Percentiles rank a stretch among this genome's conserved stretches.
These are phyloP conservation scores for Holothuria scabra DNA, from an alignment of 53 echinoderm and acorn worm species.

Conservation along the genomic window DNA sequence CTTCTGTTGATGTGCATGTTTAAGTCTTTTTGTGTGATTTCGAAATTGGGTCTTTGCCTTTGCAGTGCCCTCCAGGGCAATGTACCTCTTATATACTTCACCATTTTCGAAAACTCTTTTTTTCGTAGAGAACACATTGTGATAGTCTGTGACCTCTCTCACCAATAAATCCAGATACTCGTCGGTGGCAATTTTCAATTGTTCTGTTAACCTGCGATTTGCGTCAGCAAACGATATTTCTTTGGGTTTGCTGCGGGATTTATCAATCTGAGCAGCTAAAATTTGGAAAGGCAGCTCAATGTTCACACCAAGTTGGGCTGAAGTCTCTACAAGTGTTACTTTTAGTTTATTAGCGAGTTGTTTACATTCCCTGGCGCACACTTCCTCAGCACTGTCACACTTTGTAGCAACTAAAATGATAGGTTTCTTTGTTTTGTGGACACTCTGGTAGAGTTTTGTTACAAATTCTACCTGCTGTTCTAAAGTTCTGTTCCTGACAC, in stretches of 20 bases:
- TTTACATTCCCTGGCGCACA: slow-evolving; percentile 49
- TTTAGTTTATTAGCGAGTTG: slow-evolving; percentile 47
- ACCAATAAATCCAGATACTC: slow-evolving; percentile 69
- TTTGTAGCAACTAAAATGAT: slow-evolving; percentile 82
- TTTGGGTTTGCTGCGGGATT: slow-evolving; percentile 59
- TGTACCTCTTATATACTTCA: slow-evolving; percentile 63
- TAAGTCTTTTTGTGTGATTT: slow-evolving; percentile 80
- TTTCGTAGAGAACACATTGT: slow-evolving; percentile 72
- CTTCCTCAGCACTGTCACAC: slow-evolving; percentile 77
- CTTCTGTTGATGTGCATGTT: slow-evolving; percentile 70
- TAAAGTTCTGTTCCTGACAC: slow-evolving; percentile 33
- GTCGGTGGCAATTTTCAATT: slow-evolving; percentile 68
- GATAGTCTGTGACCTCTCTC: slow-evolving; percentile 74
- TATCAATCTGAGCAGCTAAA: slow-evolving; percentile 78
- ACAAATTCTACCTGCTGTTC: slow-evolving; percentile 72
- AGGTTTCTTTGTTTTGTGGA: slow-evolving; percentile 78
- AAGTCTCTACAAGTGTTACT: slow-evolving; percentile 80
- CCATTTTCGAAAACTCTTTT: slow-evolving; percentile 66
- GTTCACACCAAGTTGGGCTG: slow-evolving; percentile 82
- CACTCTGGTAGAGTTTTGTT: slow-evolving; percentile 49
- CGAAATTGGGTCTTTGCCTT: slow-evolving; percentile 80
- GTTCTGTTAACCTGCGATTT: slow-evolving; percentile 70
- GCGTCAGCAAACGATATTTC: slow-evolving; percentile 69
- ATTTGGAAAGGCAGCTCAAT: slow-evolving; percentile 83
- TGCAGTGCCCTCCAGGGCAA: slow-evolving; percentile 68